These are phyloP conservation scores for Monomorium pharaonis DNA, from an alignment of 1,140 invertebrate genomes.

Conservation along the genomic window DNA sequence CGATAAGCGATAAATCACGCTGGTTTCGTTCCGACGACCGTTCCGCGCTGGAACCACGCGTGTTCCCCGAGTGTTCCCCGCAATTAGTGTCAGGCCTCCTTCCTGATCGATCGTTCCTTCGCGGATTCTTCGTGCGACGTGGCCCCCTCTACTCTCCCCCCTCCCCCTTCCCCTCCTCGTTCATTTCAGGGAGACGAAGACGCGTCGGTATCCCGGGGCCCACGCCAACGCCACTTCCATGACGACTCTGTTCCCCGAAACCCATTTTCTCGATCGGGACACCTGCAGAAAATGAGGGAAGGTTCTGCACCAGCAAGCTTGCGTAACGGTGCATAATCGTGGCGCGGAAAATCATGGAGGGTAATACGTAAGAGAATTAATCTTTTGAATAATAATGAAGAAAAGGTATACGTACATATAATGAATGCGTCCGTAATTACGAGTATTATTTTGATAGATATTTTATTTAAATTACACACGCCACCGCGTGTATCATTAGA, in stretches of 20 bases:
- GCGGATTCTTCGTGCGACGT: constrained; percentile 70
- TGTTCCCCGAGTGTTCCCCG: constrained; percentile 77
- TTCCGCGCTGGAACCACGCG: constrained; percentile 74
- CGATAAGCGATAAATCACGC: constrained; percentile 81
- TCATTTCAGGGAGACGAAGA: constrained; percentile 28
- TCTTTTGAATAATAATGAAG: neutral
- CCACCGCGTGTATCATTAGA: neutral
- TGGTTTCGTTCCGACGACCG: constrained; percentile 73
- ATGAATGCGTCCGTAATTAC: neutral
- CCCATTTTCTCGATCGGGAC: constrained; percentile 54
- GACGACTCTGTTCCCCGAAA: constrained; percentile 73
- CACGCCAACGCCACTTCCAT: constrained; percentile 57
- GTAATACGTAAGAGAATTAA: neutral
- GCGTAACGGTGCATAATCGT: constrained; percentile 2
- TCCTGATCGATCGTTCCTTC: constrained; percentile 79
- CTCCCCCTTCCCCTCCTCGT: constrained; percentile 47
- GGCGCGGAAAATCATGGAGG: neutral
- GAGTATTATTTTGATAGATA: constrained; percentile 1
- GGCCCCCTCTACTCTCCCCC: constrained; percentile 50
- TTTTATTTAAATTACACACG: neutral
- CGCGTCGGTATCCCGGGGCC: constrained; percentile 53
- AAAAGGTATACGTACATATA: neutral
- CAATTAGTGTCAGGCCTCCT: constrained; percentile 80
- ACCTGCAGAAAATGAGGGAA: constrained; percentile 38
- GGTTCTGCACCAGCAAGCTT: constrained; percentile 28